phyloP scores from a whole-genome alignment of 2,797 vertebrate species.

The Eidolon dupreanum region DNA sequence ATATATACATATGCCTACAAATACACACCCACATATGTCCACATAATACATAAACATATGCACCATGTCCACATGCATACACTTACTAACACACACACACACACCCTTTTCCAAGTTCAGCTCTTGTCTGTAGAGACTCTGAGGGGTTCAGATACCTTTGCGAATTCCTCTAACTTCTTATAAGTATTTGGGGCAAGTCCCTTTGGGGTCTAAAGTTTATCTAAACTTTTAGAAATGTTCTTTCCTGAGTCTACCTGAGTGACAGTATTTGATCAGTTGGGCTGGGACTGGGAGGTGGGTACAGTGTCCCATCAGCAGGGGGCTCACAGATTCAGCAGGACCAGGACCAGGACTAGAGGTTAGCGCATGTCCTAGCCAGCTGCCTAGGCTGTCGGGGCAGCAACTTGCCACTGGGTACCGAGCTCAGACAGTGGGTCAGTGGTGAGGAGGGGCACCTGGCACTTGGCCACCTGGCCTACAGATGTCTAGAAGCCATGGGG shows the following conservation, averaged over 20 bases:
- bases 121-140: not conserved
- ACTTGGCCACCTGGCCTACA: not conserved
- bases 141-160: not conserved
- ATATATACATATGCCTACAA: not conserved
- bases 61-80: not conserved
- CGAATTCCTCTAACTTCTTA: not conserved
- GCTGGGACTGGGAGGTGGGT: not conserved
- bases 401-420: not conserved
- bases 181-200: not conserved
- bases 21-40: not conserved
- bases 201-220: not conserved
- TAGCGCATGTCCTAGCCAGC: not conserved
- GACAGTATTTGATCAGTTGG: not conserved
- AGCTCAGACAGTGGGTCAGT: no score
- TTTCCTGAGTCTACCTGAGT: not conserved
- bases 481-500: not conserved
- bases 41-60: not conserved
- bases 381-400: not conserved
- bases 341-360: not conserved
- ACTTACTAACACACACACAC: not conserved
- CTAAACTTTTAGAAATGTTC: not conserved
- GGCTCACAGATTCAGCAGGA: rapidly evolving
- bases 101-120: not conserved
- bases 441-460: not conserved
- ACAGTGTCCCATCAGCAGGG: not conserved